Base-by-base conservation (phyloP, 2,797 vertebrate genomes). In the Argentina silus region DNA sequence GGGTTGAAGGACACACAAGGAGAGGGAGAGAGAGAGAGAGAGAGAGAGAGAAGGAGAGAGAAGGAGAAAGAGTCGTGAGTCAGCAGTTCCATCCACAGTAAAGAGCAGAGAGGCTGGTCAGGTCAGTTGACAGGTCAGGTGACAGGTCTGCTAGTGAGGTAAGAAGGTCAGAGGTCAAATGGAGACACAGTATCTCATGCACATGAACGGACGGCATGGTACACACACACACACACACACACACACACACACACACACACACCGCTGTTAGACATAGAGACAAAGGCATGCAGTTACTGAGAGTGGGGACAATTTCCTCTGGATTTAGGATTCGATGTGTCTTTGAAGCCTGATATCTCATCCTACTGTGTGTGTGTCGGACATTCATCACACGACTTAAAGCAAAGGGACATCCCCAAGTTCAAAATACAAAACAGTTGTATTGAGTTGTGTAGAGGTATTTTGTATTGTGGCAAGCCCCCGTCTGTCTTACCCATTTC, bases 401-500 rank as follows among this genome's bases (percentile, higher is more conserved):
- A 36, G 4, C 1, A 36, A 36, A 36, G 27, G 27, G 27, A 36
- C 27, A 36, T 36, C 27, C 27, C 4, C 27, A 36, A 36, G 27
- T 36, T n/a, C n/a, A n/a, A n/a, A n/a, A n/a, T n/a, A n/a, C 60
- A 44, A 62, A 59, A 62, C 50, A 43, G n/a, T 70, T 62, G 27
- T 76, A 65, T 70, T 71, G 69, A 60, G 15, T 11, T 69, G 36
- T 45, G 9, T 66, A 15, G 7, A 0, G 48, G 36, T n/a, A n/a
- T 77, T n/a, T 8, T 12, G 17, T 63, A 61, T 44, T 47, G 17
- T n/a, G 19, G 55, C 8, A 14, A 53, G 15, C 17, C 23, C 44
- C 23, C 1, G 11, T 3, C 53, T 0, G 7, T 65, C 95, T 88
- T 89, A 98, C 97, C 97, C 94, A 96, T 98, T 87, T 98, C 96